Conservation (phyloP, 1,140 invertebrate genomes). For the Halyomorpha halys region DNA sequence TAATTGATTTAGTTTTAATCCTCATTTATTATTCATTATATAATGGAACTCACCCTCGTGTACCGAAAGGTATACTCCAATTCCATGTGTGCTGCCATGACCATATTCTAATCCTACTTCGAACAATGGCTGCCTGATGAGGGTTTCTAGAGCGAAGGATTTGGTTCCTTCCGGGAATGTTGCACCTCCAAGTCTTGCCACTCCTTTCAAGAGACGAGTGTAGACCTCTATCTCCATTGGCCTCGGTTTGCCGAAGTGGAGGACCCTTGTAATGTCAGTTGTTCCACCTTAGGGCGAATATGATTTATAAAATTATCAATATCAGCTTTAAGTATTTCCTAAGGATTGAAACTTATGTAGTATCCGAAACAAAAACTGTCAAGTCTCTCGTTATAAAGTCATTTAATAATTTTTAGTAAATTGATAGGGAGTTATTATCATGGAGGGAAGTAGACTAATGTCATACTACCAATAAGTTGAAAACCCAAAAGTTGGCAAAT, state of each 20-base stretch:
- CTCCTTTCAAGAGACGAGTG: constrained; percentile 77
- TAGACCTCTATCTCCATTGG: constrained; percentile 67
- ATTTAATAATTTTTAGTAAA: too few species aligned
- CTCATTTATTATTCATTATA: neutral
- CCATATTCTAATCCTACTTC: constrained; percentile 65
- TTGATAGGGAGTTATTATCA: too few species aligned
- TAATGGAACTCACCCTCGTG: constrained; percentile 53
- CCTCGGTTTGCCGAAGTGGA: constrained; percentile 75
- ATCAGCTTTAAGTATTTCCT: too few species aligned
- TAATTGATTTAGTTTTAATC: too few species aligned
- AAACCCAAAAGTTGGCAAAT: too few species aligned
- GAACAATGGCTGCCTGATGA: constrained; percentile 71
- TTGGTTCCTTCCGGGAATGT: constrained; percentile 55
- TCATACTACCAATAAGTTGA: too few species aligned
- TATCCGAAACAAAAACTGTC: too few species aligned
- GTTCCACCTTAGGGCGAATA: constrained; percentile 59
- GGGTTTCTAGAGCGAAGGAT: constrained; percentile 56
- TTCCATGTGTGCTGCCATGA: constrained; percentile 85
- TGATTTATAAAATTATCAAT: too few species aligned
- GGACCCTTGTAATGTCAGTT: constrained; percentile 83
- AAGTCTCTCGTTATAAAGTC: too few species aligned
- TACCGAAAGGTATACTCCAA: constrained; percentile 73
- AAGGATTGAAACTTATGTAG: too few species aligned
- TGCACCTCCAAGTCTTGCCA: constrained; percentile 60
- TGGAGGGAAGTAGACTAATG: too few species aligned